A percentile compares a stretch with the other conserved stretches of the same genome.
phyloP scores from a whole-genome alignment of 1,140 invertebrate genomes.

The Heliconius nattereri region DNA sequence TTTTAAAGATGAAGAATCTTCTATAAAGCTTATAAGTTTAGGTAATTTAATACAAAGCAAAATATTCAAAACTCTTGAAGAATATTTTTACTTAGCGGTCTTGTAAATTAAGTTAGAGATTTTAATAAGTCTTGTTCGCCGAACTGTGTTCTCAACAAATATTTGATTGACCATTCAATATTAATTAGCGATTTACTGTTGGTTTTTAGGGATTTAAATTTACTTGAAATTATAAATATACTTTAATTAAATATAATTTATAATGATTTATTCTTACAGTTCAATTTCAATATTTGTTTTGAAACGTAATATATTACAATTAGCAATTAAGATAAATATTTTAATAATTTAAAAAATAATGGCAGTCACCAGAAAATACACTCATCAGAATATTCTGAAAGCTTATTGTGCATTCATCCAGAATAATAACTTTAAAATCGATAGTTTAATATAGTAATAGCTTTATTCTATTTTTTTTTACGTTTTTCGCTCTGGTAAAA shows the following conservation, averaged over 20 bases:
- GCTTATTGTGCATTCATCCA: no score
- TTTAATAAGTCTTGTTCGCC: conserved; percentile 42
- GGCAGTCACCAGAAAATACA: no score
- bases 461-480: no score
- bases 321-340: no score
- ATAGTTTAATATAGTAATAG: no score
- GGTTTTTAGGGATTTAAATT: background rate
- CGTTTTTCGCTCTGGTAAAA: no score
- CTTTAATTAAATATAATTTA: background rate
- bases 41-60: conserved; percentile 18
- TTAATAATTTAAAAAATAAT: no score
- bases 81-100: conserved; percentile 39
- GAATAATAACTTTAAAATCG: no score
- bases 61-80: conserved; percentile 41
- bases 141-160: conserved; percentile 47
- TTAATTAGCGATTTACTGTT: conserved; percentile 36
- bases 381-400: no score
- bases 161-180: conserved; percentile 45
- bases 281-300: no score
- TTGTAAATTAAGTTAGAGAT: conserved; percentile 43
- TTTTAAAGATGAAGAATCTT: conserved; percentile 3
- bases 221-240: background rate
- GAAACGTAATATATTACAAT: no score
- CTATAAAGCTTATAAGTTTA: background rate
- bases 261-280: background rate